Evolutionary conservation across 2,888 invertebrate species (phyloP), one percentile per base, ranked within the genome.

Genomic region (Leptopilina myrica): DNA sequence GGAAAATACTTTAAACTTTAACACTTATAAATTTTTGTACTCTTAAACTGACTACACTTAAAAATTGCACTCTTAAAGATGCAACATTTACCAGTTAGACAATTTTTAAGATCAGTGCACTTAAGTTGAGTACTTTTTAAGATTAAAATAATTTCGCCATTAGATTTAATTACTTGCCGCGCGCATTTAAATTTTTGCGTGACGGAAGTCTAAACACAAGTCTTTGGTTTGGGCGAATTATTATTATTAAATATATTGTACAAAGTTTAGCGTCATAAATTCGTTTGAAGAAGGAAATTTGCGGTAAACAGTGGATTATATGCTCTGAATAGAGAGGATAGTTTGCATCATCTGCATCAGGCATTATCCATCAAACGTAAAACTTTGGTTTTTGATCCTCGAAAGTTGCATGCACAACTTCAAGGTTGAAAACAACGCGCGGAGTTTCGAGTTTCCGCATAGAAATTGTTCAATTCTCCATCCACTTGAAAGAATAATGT

Each of bases 321-420:
- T 11, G 33, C 53, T 73, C n/a, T 64, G 40, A 33, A 73, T 12
- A 53, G 2, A 33, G 4, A n/a, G 12, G 1, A n/a, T 26, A n/a
- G 33, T 33, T 73, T 73, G 56, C 33, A 56, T 33, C 33, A 56
- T 33, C 56, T 56, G 56, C 73, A 73, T 8, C 56, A 73, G 33
- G 73, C 33, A 56, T 26, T 53, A 33, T 73, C 53, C 33, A 73
- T 26, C 53, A 67, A 69, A 53, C 20, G 67, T 33, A 33, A 4
- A 56, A 53, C 26, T 73, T 73, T 56, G 8, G 73, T 56, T 73
- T 73, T 56, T 73, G 56, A 73, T 73, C 56, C 73, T 73, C 53
- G 40, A 73, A 56, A 73, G 73, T 73, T 73, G 14, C n/a, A 66
- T 66, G 12, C 49, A n/a, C n/a, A 69, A 26, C 69, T 69, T 69